phyloP scores from a whole-genome alignment of 2,113 vertebrate genomes.

The Macquaria ambigua region DNA sequence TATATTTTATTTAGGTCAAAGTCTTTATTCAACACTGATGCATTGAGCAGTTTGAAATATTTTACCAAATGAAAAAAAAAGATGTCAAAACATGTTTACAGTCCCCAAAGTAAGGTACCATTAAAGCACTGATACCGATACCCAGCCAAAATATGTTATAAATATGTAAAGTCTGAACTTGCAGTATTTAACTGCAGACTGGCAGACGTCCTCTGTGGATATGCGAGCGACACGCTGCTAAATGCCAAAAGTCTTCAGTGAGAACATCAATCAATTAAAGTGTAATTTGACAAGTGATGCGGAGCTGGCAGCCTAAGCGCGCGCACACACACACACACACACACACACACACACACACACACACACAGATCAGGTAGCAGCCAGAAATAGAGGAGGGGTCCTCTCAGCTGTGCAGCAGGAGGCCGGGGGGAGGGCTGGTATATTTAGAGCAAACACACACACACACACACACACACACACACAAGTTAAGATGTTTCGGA shows the following conservation, averaged over 20 bases:
- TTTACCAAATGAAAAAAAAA: too few species aligned
- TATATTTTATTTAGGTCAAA: too few species aligned
- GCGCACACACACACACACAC: too few species aligned
- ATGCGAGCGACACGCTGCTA: neutral
- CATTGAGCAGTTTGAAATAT: too few species aligned
- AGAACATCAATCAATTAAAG: slow-evolving; percentile 10
- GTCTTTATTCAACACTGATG: too few species aligned
- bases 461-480: slow-evolving; percentile 2
- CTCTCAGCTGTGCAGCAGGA: slow-evolving; percentile 23
- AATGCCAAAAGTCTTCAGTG: slow-evolving; percentile 22
- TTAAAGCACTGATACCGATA: too few species aligned
- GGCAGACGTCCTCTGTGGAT: neutral
- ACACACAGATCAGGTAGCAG: slow-evolving; percentile 26
- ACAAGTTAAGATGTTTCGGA: neutral
- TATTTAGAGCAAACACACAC: slow-evolving; percentile 35
- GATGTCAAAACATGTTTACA: too few species aligned
- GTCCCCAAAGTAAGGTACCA: too few species aligned
- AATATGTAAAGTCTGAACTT: neutral
- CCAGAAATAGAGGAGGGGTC: slow-evolving; percentile 43
- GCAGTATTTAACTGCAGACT: neutral
- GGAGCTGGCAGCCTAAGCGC: too few species aligned
- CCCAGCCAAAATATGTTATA: too few species aligned
- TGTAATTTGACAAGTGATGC: too few species aligned
- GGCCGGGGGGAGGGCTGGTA: neutral
- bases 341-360: neutral